These are phyloP conservation scores for Athripsodes cinereus DNA, from an alignment of 2,888 invertebrate species.

Conservation along the genomic window DNA sequence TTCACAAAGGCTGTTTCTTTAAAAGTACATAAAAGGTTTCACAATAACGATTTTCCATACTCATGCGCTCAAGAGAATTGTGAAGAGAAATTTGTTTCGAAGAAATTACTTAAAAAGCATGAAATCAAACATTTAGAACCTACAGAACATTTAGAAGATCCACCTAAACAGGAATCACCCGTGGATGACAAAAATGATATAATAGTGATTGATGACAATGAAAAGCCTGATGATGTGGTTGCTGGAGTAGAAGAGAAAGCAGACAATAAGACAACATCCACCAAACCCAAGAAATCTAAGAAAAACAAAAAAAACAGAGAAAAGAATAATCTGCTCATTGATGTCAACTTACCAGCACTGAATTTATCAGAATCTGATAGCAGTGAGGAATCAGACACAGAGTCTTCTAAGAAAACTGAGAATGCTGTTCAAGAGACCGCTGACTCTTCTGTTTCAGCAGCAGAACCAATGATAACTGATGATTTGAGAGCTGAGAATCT, in stretches of 20 bases:
- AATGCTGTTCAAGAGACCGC: neutral
- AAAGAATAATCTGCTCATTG: slow-evolving; percentile 45
- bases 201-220: slow-evolving; percentile 19
- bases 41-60: slow-evolving; percentile 66
- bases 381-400: slow-evolving; percentile 53
- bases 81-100: slow-evolving; percentile 72
- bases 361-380: slow-evolving; percentile 83
- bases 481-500: slow-evolving; percentile 32
- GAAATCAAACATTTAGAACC: slow-evolving; percentile 54
- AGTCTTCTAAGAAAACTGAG: slow-evolving; percentile 15
- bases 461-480: slow-evolving; percentile 8
- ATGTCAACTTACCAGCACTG: slow-evolving; percentile 66
- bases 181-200: slow-evolving; percentile 26
- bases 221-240: slow-evolving; percentile 23
- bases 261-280: slow-evolving; percentile 23
- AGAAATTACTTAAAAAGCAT: slow-evolving; percentile 70
- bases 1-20: slow-evolving; percentile 72
- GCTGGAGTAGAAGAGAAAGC: slow-evolving; percentile 20
- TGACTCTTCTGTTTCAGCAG: neutral
- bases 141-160: slow-evolving; percentile 16
- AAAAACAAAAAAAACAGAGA: slow-evolving; percentile 47
- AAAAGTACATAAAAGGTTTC: slow-evolving; percentile 79
- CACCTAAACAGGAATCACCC: slow-evolving; percentile 19
- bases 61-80: slow-evolving; percentile 66
- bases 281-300: slow-evolving; percentile 29